Evolutionary conservation across 1,140 invertebrate species (phyloP).

Genomic region (Drosophila cardini): DNA sequence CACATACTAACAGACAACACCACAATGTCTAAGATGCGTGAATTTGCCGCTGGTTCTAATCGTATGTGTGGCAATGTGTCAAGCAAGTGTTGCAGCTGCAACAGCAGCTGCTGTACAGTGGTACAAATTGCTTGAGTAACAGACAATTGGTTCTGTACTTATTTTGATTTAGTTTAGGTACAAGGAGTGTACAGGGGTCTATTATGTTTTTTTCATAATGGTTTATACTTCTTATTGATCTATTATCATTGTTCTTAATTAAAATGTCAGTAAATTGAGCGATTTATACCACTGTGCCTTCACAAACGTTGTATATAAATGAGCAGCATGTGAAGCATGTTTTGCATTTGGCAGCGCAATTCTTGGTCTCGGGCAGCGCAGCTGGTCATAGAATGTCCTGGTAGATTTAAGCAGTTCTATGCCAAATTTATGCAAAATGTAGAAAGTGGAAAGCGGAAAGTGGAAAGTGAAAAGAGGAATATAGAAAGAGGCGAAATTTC

Average conservation of each 20-base stretch:
- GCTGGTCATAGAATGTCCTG: conserved; percentile 20
- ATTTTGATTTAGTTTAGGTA: too few species aligned
- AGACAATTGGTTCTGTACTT: too few species aligned
- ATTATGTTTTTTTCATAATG: too few species aligned
- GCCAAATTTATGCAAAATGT: conserved; percentile 72
- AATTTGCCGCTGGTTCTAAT: conserved; percentile 62
- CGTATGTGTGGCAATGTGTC: conserved; percentile 36
- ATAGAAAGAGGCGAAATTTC: background rate
- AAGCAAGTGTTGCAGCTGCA: conserved; percentile 13
- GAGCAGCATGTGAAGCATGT: conserved; percentile 49
- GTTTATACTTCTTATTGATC: too few species aligned
- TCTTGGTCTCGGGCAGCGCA: conserved; percentile 16
- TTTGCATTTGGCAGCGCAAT: conserved; percentile 56
- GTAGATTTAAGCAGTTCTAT: conserved; percentile 68
- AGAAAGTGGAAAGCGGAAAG: too few species aligned
- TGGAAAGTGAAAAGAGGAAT: too few species aligned
- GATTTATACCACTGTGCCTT: too few species aligned
- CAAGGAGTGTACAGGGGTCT: too few species aligned
- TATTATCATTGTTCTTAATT: too few species aligned
- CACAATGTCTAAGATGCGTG: conserved; percentile 70
- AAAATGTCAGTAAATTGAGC: too few species aligned
- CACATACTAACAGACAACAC: conserved; percentile 43
- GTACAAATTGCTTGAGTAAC: too few species aligned
- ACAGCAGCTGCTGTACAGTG: conserved; percentile 42
- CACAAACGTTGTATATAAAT: conserved; percentile 32